Percentiles rank a stretch among this genome's conserved stretches.
Conservation (phyloP, 2,888 invertebrate species). For the Allolobophora icterica region DNA sequence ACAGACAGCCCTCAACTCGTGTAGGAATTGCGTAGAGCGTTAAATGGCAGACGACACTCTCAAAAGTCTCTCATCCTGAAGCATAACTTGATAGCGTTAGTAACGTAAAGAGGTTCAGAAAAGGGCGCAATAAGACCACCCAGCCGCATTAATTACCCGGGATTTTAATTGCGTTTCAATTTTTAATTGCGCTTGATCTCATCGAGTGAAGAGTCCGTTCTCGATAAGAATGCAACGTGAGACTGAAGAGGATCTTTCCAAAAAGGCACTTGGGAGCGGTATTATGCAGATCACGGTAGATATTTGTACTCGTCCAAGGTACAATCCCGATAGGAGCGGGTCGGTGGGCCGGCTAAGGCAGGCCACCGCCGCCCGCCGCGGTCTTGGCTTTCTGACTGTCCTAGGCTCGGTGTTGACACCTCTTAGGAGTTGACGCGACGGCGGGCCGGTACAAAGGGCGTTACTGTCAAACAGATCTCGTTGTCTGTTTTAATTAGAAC, state of each 20-base stretch:
- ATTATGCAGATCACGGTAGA: not conserved
- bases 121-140: too few relatives aligned
- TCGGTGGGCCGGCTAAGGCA: not conserved
- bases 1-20: too few relatives aligned
- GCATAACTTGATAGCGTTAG: too few relatives aligned
- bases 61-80: too few relatives aligned
- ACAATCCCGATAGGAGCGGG: not conserved
- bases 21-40: too few relatives aligned
- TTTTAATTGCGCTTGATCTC: not conserved
- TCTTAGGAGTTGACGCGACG: not conserved
- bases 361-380: too few relatives aligned
- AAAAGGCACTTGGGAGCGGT: not conserved
- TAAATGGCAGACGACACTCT: too few relatives aligned
- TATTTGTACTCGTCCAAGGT: not conserved
- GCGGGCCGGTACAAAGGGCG: not conserved
- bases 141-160: not conserved
- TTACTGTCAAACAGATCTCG: not conserved
- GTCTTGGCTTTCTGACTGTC: not conserved
- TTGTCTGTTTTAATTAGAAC: not conserved
- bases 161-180: conserved; percentile 17
- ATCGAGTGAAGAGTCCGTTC: not conserved
- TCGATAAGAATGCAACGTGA: not conserved
- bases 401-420: not conserved
- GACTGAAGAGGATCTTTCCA: not conserved
- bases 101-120: too few relatives aligned